Evolutionary conservation across 2,888 invertebrate genomes (phyloP).

Genomic region (Agonopterix arenella): DNA sequence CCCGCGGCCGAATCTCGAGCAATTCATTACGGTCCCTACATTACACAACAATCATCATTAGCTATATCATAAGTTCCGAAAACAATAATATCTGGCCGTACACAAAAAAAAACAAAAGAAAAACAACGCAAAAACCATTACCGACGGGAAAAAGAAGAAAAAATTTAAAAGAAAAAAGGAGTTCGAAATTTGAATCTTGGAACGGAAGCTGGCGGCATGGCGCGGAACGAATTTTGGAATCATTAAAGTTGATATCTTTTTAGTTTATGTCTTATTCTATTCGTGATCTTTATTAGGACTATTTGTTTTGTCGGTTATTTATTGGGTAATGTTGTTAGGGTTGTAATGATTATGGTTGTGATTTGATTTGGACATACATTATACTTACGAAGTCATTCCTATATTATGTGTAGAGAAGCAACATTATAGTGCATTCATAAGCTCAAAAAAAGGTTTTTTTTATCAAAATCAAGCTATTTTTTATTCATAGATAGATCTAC

Average conservation of each 20-base stretch:
- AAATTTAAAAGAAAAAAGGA: conserved; percentile 36
- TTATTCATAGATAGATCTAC: no score
- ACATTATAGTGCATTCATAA: no score
- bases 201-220: conserved; percentile 59
- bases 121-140: conserved; percentile 32
- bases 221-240: conserved; percentile 65
- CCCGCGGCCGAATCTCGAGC: conserved; percentile 12
- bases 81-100: conserved; percentile 43
- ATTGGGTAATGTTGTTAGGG: conserved; percentile 1
- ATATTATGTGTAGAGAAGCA: no score
- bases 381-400: neutral
- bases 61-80: conserved; percentile 38
- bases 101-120: conserved; percentile 26
- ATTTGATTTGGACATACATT: neutral
- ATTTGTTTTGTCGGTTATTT: conserved; percentile 5
- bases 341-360: conserved; percentile 1
- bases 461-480: no score
- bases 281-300: conserved; percentile 5
- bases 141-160: conserved; percentile 24
- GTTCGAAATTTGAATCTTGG: conserved; percentile 56
- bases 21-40: conserved; percentile 44
- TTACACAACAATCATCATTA: conserved; percentile 52
- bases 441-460: no score
- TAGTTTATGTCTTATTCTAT: conserved; percentile 1
- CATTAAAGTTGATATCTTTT: conserved; percentile 33